A percentile compares a stretch with the other conserved stretches of the same genome.
These are phyloP conservation scores for Notothenia coriiceps DNA, from an alignment of 2,113 vertebrate genomes.

Conservation along the genomic window DNA sequence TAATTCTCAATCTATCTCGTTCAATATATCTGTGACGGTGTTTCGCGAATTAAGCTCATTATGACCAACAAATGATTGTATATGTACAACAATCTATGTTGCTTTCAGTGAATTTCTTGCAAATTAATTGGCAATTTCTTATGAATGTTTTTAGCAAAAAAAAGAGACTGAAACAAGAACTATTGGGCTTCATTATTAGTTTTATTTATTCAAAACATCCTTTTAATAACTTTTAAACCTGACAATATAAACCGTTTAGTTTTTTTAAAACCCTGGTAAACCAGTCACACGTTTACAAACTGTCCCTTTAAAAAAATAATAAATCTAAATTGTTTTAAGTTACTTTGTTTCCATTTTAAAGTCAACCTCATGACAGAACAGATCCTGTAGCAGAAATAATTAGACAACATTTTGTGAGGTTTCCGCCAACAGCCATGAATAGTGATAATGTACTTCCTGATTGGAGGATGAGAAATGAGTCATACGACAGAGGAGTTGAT, in stretches of 20 bases:
- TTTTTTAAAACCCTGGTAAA: conserved; percentile 37
- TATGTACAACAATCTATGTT: neutral
- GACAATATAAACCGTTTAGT: conserved; percentile 7
- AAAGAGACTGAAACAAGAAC: neutral
- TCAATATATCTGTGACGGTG: conserved; percentile 6
- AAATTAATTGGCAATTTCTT: neutral
- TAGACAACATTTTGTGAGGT: neutral
- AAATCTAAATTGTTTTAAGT: neutral
- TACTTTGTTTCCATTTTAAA: neutral
- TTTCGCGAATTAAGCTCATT: conserved; percentile 7
- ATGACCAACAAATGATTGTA: neutral
- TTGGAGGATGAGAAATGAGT: neutral
- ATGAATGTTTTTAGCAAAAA: neutral
- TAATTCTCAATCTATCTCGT: conserved; percentile 1
- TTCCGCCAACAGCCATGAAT: neutral
- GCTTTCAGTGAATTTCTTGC: neutral
- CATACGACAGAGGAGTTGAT: neutral
- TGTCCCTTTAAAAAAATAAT: conserved; percentile 23
- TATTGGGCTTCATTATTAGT: neutral
- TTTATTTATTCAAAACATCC: conserved; percentile 64
- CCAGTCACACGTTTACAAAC: conserved; percentile 32
- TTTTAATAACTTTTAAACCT: conserved; percentile 32
- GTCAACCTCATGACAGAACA: neutral
- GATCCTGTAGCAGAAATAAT: neutral
- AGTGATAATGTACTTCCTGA: neutral